Percentiles rank a stretch among this genome's conserved stretches.
phyloP scores from a whole-genome alignment of 2,797 vertebrate species.

The Galago senegalensis region DNA sequence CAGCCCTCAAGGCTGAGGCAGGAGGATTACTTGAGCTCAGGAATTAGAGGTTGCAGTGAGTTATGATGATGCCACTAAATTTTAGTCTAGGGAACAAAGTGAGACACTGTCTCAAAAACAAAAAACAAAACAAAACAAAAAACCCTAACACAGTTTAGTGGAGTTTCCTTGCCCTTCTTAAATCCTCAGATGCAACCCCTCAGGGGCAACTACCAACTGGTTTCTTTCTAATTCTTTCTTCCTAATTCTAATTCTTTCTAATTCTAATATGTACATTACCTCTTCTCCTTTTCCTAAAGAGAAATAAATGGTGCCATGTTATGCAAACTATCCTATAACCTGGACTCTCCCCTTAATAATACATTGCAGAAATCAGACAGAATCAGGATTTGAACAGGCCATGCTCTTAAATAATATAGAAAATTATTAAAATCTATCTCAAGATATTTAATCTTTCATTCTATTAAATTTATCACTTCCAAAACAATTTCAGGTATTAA shows the following conservation, averaged over 20 bases:
- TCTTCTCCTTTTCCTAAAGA: neutral
- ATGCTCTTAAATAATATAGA: neutral
- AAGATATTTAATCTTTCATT: neutral
- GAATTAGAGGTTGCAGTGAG: neutral
- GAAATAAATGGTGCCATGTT: neutral
- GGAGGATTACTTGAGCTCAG: neutral
- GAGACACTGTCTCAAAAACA: neutral
- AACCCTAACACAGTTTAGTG: neutral
- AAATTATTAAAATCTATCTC: neutral
- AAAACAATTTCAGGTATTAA: conserved; percentile 13
- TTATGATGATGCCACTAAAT: neutral
- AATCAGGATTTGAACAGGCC: neutral
- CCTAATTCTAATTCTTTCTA: neutral
- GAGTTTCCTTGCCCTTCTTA: neutral
- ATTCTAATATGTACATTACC: neutral
- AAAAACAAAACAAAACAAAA: neutral
- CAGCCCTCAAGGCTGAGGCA: neutral
- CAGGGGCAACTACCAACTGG: neutral
- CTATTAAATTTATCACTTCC: neutral
- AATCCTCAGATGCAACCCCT: neutral
- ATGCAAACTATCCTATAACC: neutral
- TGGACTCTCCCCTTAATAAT: neutral
- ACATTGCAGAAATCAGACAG: neutral
- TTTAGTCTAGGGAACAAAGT: neutral
- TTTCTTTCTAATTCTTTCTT: neutral